Evolutionary conservation across 2,888 invertebrate species (phyloP), one percentile per base, ranked within the genome.

Genomic region (Malthinus flaveolus): DNA sequence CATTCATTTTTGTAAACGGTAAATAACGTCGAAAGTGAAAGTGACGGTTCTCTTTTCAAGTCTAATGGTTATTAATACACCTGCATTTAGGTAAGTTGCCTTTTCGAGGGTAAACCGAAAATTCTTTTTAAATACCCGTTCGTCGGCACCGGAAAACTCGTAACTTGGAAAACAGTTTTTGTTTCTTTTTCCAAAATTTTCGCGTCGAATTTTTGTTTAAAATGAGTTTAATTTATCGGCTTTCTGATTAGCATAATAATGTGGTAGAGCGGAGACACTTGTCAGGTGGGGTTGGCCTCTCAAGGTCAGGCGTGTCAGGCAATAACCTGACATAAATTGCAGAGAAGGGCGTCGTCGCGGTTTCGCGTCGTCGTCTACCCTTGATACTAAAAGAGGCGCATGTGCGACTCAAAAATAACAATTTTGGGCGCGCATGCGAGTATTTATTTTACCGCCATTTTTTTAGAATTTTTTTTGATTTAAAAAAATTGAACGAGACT

Each of bases 281-380:
- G 66, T 62, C 68, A 70, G 68, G 71, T 68, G 70, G 72, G 73
- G 74, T 73, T 73, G 73, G 73, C 73, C 73, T 73, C 71, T 70
- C 75, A 75, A 75, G 75, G 75, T 73, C 74, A 74, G 70, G 66
- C 66, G 61, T 66, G 65, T 71, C 72, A 70, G 71, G 70, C 73
- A 74, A 71, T 73, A 74, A 73, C 74, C 73, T 73, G 70, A 53
- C 63, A 66, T 67, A 63, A 59, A 68, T 63, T 65, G 66, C 64
- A 64, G 63, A 55, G 63, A 63, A 62, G 61, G 63, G 61, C 55
- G 57, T 49, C 49, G 48, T 49, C 62, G 62, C 45, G 48, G 54
- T 59, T 54, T 46, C 42, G 47, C 39, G 42, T 47, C 23, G 39
- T 47, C 49, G 54, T 54, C 44, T 54, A 59, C 54, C 50, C 59